Evolutionary conservation across 2,797 vertebrate species (phyloP).

Genomic region (Poeciliopsis turneri): DNA sequence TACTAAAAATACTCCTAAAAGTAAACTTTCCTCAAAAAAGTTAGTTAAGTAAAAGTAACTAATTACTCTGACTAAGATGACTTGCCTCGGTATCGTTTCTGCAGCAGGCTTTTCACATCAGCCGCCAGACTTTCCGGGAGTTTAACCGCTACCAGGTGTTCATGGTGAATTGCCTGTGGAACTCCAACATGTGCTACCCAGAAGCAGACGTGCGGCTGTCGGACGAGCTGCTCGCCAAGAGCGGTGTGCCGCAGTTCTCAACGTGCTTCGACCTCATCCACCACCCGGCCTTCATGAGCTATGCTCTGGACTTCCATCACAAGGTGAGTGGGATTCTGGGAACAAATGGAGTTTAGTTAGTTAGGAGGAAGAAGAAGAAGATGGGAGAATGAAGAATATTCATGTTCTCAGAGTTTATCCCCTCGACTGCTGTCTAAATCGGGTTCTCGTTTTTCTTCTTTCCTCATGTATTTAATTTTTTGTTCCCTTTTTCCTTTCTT

Average conservation of each 20-base stretch:
- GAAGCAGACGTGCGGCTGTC: conserved; percentile 75
- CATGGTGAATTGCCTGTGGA: conserved; percentile 93
- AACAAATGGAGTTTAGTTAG: neutral
- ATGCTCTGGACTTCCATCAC: conserved; percentile 84
- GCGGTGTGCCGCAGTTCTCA: conserved; percentile 72
- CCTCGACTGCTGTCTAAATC: neutral
- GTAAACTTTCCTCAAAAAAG: too few relatives aligned
- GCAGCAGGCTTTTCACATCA: conserved; percentile 84
- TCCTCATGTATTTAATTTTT: neutral
- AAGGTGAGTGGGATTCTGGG: conserved; percentile 75
- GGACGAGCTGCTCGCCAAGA: conserved; percentile 78
- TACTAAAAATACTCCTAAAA: too few relatives aligned
- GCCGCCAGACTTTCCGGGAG: conserved; percentile 82
- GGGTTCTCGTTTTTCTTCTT: neutral
- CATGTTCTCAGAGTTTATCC: neutral
- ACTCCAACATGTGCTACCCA: conserved; percentile 82
- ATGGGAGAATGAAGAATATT: neutral
- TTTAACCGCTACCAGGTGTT: conserved; percentile 87
- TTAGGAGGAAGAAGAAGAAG: neutral
- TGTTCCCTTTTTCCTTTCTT: neutral
- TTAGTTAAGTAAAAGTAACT: too few relatives aligned
- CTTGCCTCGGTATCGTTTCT: neutral
- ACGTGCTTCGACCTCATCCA: conserved; percentile 84
- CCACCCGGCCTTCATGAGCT: conserved; percentile 89
- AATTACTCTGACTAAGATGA: too few relatives aligned